These are phyloP conservation scores for Chloropsis cyanopogon DNA, from an alignment of 2,113 vertebrate species.

Conservation along the genomic window DNA sequence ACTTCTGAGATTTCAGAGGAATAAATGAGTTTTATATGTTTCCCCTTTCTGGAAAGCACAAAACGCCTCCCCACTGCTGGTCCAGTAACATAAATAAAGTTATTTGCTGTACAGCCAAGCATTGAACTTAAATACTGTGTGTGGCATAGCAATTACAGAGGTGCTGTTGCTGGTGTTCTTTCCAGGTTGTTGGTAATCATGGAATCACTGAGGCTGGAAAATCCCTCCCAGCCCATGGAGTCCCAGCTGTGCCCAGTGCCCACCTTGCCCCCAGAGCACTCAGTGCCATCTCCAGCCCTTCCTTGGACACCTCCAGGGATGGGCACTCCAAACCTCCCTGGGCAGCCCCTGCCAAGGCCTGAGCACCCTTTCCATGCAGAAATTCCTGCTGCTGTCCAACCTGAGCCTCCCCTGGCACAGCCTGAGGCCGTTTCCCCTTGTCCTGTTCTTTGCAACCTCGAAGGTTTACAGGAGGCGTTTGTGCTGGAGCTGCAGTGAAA, in stretches of 20 bases:
- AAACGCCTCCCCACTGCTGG: background rate
- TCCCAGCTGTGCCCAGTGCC: background rate
- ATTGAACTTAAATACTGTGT: background rate
- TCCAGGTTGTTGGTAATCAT: background rate
- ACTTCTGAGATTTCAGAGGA: background rate
- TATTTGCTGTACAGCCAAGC: background rate
- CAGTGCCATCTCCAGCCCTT: background rate
- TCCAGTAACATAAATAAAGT: background rate
- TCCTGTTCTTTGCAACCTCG: background rate
- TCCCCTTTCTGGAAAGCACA: background rate
- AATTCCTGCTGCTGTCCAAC: background rate
- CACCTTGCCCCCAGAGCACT: background rate
- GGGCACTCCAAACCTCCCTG: background rate
- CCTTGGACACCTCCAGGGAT: background rate
- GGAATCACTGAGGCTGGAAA: background rate
- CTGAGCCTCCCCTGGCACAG: background rate
- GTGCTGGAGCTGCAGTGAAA: background rate
- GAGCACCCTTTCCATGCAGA: background rate
- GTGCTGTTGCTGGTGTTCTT: background rate
- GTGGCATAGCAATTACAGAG: background rate
- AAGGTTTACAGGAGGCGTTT: background rate
- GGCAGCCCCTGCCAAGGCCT: background rate
- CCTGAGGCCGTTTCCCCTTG: fast-evolving
- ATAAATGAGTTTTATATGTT: background rate
- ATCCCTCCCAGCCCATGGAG: background rate